Base-by-base conservation (phyloP, 2,113 vertebrate species). In the Xiphophorus couchianus region DNA sequence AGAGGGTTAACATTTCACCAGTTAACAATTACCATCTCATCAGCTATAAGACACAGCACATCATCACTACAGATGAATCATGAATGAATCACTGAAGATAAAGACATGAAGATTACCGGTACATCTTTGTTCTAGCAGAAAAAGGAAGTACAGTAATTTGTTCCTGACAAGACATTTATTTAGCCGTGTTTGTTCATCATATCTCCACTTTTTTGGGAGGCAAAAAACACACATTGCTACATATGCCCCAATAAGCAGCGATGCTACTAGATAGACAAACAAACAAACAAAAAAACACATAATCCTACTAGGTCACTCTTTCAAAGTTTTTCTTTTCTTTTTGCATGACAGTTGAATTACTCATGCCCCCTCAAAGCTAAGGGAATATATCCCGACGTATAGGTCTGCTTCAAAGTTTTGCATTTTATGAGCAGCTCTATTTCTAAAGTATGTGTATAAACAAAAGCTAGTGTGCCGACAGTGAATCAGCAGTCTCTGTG, bases 381-480 rank as follows among this genome's bases (percentile, higher is more conserved):
- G 93, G 78, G 87, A 85, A 92, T 88, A 93, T 89, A 93, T 94
- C 90, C 90, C 83, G 73, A 87, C 87, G 76, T 89, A 87, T 90
- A 89, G 87, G 78, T 84, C 89, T 73, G 90, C 90, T 95, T 94
- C 90, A 93, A 94, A 95, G 93, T 88, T 87, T 89, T 64, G 82
- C 76, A 81, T 87, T 91, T 91, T 93, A 91, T 91, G 94, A 95
- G 93, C 93, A 92, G 94, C 91, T 93, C 93, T 95, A 94, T 94
- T 96, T 96, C 95, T 94, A 91, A 60, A 90, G 87, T 84, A 84
- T 95, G 85, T 86, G 87, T 93, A 93, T 96, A 96, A 96, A 96
- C 95, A 96, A 93, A 95, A 88, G 90, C 90, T 78, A 84, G 86
- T 85, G 92, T 87, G 91, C 84, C 77, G 92, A 92, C 84, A 92